Conservation (phyloP, 2,113 vertebrate genomes). For the Varanus salvator region DNA sequence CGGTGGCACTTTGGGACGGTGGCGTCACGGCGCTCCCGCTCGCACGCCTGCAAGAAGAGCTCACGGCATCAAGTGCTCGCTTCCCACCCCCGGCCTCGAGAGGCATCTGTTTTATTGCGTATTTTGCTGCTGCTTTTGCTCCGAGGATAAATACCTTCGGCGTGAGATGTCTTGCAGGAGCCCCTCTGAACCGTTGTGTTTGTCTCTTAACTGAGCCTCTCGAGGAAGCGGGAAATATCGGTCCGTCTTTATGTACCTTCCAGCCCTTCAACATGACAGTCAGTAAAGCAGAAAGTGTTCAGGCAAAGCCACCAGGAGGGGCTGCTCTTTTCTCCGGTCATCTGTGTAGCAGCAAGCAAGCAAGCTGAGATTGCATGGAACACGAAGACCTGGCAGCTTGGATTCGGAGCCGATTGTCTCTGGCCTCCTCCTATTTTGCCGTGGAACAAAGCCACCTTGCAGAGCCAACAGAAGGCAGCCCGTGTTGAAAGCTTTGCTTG, state of each 20-base stretch:
- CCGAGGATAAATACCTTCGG: slow-evolving; percentile 60
- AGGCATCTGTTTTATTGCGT: slow-evolving; percentile 41
- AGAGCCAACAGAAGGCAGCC: neutral
- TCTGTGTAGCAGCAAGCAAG: neutral
- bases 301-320: neutral
- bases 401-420: neutral
- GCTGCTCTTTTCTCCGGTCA: neutral
- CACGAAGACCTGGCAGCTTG: neutral
- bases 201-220: slow-evolving; percentile 3
- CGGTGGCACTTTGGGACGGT: slow-evolving; percentile 32
- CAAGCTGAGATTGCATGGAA: neutral
- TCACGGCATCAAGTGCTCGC: slow-evolving; percentile 16
- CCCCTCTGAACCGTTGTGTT: slow-evolving; percentile 2
- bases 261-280: slow-evolving; percentile 4
- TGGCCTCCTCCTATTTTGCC: neutral
- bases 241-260: slow-evolving; percentile 2
- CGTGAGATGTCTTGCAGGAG: neutral
- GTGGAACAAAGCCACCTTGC: neutral
- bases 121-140: slow-evolving; percentile 41
- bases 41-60: slow-evolving; percentile 48
- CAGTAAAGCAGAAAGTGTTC: neutral
- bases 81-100: slow-evolving; percentile 6
- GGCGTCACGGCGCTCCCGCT: neutral
- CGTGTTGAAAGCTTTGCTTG: too few relatives aligned
- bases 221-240: neutral